A percentile compares a stretch with the other conserved stretches of the same genome.
These are phyloP conservation scores for Eledona agricola DNA, from an alignment of 2,888 invertebrate genomes.

Conservation along the genomic window DNA sequence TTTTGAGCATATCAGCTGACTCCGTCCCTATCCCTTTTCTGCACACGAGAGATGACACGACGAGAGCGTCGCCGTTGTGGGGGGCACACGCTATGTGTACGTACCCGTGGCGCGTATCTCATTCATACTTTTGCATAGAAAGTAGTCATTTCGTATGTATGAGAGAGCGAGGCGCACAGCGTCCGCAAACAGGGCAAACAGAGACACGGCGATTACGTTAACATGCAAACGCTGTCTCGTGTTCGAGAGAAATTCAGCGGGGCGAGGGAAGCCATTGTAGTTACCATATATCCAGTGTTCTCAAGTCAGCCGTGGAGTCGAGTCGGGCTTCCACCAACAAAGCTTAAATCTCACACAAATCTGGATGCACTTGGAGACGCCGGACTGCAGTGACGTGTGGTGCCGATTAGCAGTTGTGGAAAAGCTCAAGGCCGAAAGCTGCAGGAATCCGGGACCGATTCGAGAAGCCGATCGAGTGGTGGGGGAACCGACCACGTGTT, in stretches of 20 bases:
- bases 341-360: slow-evolving; percentile 23
- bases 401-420: slow-evolving; percentile 9
- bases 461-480: slow-evolving; percentile 36
- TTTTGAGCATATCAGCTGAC: too few species aligned
- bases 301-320: slow-evolving; percentile 63
- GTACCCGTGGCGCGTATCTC: slow-evolving; percentile 64
- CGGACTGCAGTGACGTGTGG: slow-evolving; percentile 10
- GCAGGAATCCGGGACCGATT: slow-evolving; percentile 30
- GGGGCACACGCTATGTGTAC: slow-evolving; percentile 60
- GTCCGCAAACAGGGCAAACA: slow-evolving; percentile 49
- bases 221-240: slow-evolving; percentile 65
- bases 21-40: too few species aligned
- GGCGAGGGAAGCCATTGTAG: slow-evolving; percentile 61
- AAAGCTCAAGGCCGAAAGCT: slow-evolving; percentile 24
- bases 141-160: slow-evolving; percentile 66
- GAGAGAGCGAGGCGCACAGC: slow-evolving; percentile 56
- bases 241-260: slow-evolving; percentile 62
- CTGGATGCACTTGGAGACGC: neutral
- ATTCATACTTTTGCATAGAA: slow-evolving; percentile 71
- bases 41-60: too few species aligned
- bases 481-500: slow-evolving; percentile 51
- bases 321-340: slow-evolving; percentile 51
- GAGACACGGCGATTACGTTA: slow-evolving; percentile 60
- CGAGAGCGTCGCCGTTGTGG: slow-evolving; percentile 38
- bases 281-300: slow-evolving; percentile 65